Conservation (phyloP, 2,888 invertebrate species). For the Lepidonotus clava region DNA sequence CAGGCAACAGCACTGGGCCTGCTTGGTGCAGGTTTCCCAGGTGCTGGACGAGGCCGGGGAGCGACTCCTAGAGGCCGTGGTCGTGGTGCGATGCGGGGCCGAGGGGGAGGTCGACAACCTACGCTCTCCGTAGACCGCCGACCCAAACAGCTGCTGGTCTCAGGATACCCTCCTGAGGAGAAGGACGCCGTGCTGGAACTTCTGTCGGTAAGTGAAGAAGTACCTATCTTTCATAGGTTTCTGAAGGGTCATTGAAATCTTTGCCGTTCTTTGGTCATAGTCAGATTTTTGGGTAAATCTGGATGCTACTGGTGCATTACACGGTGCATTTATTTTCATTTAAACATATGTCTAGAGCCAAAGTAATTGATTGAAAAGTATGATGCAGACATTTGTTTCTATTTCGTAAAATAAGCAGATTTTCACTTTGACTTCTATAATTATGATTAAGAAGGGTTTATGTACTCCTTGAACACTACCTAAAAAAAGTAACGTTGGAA, state of each 20-base stretch:
- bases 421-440: no score
- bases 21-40: constrained; percentile 68
- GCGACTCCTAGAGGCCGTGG: constrained; percentile 68
- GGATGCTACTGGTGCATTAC: no score
- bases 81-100: constrained; percentile 68
- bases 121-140: constrained; percentile 85
- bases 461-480: no score
- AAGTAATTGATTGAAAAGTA: neutral
- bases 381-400: no score
- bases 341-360: no score
- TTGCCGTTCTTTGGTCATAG: no score
- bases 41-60: constrained; percentile 66
- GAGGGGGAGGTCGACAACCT: constrained; percentile 63
- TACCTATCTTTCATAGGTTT: neutral
- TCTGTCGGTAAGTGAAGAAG: constrained; percentile 86
- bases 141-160: constrained; percentile 91
- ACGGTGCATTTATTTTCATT: no score
- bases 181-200: constrained; percentile 89
- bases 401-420: no score
- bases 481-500: no score
- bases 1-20: constrained; percentile 79
- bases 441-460: no score
- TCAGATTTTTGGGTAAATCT: no score
- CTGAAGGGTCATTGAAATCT: no score
- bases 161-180: constrained; percentile 92